Evolutionary conservation across 2,888 invertebrate genomes (phyloP), one percentile per base, ranked within the genome.

Genomic region (Lasiommata megera): DNA sequence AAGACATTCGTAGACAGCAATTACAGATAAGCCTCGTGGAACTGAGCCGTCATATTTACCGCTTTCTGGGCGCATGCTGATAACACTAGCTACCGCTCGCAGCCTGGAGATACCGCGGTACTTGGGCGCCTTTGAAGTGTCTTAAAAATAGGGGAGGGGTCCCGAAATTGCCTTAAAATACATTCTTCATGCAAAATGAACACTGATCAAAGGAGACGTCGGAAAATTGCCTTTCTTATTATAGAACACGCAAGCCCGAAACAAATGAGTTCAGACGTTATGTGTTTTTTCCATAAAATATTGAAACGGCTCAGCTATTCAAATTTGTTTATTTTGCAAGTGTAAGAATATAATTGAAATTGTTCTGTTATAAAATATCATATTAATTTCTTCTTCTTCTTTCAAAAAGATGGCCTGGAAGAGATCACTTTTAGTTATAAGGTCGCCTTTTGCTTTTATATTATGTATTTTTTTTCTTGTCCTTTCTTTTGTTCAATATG

Each of bases 1-100:
- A 89, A 89, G 88, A 86, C 89, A 88, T 87, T 89, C 82, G 80
- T 80, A 82, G 79, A 83, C 82, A 83, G 89, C 90, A 90, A 90
- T 90, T 89, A 89, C 77, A 90, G 90, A 90, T 90, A 90, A 89
- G 89, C 88, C 87, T 74, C 72, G 78, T 72, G 77, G 80, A 76
- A 88, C 83, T 85, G 82, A 83, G 85, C 36, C 68, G 68, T 68
- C 73, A 81, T 88, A 88, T 90, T 88, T 88, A 84, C 88, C 79
- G 79, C 80, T 80, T 81, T 82, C 77, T 79, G 80, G 79, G 79
- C 72, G 75, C 70, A 67, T 55, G 23, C 73, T 72, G 81, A 81
- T 83, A 82, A 76, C 73, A 65, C 67, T 31, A 11, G 46, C 31
- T 48, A 51, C 62, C 48, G 55, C 63, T 56, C 62, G 28, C 63